Percentiles rank a stretch among this genome's conserved stretches.
Conservation (phyloP, 92 coral and sea anemone genomes). For the Desmophyllum pertusum region DNA sequence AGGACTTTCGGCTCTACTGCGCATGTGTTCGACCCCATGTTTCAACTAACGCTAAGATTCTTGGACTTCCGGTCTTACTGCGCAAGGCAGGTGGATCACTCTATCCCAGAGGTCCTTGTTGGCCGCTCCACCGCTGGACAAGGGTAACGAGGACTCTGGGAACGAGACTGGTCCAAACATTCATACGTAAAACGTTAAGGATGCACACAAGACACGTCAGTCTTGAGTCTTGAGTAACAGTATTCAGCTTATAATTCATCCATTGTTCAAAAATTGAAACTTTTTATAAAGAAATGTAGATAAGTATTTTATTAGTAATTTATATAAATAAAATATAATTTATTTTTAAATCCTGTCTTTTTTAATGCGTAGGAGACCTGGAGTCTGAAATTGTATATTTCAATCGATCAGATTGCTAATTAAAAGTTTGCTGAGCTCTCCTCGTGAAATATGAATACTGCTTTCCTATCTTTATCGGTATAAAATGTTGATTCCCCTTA, state of each 20-base stretch:
- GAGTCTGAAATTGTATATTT: not conserved
- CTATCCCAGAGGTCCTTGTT: too few relatives aligned
- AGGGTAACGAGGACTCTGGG: too few relatives aligned
- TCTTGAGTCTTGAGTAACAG: not conserved
- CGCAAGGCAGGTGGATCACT: too few relatives aligned
- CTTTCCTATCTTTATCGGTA: too few relatives aligned
- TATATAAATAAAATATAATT: not conserved
- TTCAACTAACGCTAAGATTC: too few relatives aligned
- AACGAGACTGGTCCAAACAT: not conserved
- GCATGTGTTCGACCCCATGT: too few relatives aligned
- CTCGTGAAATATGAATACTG: too few relatives aligned
- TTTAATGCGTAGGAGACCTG: not conserved
- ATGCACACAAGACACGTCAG: not conserved
- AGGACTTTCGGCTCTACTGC: too few relatives aligned
- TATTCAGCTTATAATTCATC: not conserved
- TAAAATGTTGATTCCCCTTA: too few relatives aligned
- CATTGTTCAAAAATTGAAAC: not conserved
- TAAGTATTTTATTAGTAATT: not conserved
- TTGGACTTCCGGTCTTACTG: too few relatives aligned
- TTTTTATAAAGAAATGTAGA: constrained; percentile 3
- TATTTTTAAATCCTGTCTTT: not conserved
- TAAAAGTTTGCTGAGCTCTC: not conserved
- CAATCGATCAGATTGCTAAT: not conserved
- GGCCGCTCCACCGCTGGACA: too few relatives aligned
- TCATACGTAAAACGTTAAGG: not conserved